Evolutionary conservation across 1,140 invertebrate species (phyloP).

Genomic region (Ephestia elutella): DNA sequence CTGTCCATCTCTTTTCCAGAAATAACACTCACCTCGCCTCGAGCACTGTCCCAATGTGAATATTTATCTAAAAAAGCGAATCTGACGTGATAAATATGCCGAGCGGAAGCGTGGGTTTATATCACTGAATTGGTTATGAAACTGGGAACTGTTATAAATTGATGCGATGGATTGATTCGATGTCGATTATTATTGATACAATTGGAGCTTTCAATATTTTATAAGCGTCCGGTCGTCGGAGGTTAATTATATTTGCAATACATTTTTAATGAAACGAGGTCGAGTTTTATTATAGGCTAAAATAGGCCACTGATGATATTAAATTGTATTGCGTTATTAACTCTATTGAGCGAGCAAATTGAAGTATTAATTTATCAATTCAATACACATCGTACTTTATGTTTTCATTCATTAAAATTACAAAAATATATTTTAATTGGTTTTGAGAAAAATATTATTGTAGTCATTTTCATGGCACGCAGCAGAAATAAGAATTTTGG

Average conservation of each 20-base stretch:
- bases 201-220: neutral
- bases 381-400: too few species aligned
- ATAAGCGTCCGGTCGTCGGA: neutral
- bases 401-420: too few species aligned
- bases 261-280: neutral
- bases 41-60: neutral
- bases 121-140: conserved; percentile 7
- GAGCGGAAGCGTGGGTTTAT: neutral
- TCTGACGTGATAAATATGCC: neutral
- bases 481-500: too few species aligned
- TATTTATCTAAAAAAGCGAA: neutral
- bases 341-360: too few species aligned
- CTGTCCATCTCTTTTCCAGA: too few species aligned
- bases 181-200: conserved; percentile 2
- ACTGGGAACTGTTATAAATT: neutral
- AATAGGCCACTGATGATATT: too few species aligned
- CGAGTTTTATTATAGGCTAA: neutral
- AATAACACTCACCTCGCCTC: too few species aligned
- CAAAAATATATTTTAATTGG: too few species aligned
- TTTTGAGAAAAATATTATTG: too few species aligned
- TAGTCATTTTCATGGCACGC: too few species aligned
- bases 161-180: neutral
- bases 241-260: neutral
- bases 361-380: too few species aligned
- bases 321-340: too few species aligned